phyloP scores from a whole-genome alignment of 2,113 vertebrate genomes.

The Cheirogaleus medius region DNA sequence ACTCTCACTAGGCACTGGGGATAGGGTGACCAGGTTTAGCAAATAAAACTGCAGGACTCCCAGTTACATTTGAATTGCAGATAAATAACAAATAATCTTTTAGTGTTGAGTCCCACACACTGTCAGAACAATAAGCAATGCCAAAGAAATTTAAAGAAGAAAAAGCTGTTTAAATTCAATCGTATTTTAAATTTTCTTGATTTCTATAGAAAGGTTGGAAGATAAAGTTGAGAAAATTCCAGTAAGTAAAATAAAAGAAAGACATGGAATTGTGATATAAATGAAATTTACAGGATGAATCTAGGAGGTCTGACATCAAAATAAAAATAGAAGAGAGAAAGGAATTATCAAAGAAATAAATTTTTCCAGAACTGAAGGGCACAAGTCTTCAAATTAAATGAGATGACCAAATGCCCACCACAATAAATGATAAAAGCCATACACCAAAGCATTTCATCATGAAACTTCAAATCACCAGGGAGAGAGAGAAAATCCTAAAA shows the following conservation, averaged over 20 bases:
- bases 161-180: background rate
- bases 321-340: background rate
- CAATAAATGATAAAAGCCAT: background rate
- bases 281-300: background rate
- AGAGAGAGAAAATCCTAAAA: background rate
- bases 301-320: background rate
- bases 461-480: background rate
- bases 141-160: background rate
- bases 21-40: background rate
- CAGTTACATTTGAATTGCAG: background rate
- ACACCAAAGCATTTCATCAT: background rate
- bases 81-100: background rate
- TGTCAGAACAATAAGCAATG: background rate
- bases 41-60: background rate
- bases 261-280: background rate
- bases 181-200: background rate
- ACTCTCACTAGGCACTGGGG: background rate
- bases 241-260: background rate
- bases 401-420: background rate
- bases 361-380: background rate
- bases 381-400: background rate
- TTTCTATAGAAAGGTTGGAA: background rate
- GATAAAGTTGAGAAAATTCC: background rate
- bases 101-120: background rate
- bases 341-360: background rate